These are phyloP conservation scores for Rugalucina vietnamica DNA, from an alignment of 2,888 invertebrate species.

Conservation along the genomic window DNA sequence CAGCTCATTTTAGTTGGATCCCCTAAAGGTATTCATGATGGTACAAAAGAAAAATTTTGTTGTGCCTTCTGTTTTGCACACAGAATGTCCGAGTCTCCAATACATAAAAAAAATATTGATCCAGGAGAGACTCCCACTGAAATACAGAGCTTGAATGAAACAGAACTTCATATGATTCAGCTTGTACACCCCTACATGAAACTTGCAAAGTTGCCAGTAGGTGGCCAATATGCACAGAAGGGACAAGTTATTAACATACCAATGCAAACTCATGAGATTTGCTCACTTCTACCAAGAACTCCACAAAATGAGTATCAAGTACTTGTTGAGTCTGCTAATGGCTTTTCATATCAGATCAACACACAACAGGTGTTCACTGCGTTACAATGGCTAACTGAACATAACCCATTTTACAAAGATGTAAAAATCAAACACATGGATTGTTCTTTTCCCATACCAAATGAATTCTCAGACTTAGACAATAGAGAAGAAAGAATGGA, in stretches of 20 bases:
- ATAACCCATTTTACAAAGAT: background rate
- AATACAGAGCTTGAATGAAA: background rate
- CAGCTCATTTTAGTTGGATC: background rate
- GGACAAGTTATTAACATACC: conserved; percentile 40
- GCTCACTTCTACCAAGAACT: background rate
- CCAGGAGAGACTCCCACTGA: conserved; percentile 13
- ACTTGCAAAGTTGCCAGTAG: conserved; percentile 23
- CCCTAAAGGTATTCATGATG: background rate
- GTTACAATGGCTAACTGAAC: too few species aligned
- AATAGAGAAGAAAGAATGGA: background rate
- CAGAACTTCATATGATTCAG: background rate
- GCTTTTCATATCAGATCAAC: background rate
- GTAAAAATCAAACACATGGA: background rate
- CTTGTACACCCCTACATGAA: conserved; percentile 35
- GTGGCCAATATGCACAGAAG: conserved; percentile 36
- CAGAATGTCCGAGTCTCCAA: background rate
- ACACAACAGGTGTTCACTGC: background rate
- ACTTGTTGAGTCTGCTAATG: background rate
- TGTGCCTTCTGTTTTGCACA: background rate
- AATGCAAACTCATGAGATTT: conserved; percentile 17
- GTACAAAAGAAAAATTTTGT: background rate
- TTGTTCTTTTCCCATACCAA: background rate
- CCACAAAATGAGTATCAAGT: background rate
- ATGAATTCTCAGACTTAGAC: background rate
- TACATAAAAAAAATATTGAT: background rate